Evolutionary conservation across 2,113 vertebrate genomes (phyloP).

Genomic region (Piprites chloris): DNA sequence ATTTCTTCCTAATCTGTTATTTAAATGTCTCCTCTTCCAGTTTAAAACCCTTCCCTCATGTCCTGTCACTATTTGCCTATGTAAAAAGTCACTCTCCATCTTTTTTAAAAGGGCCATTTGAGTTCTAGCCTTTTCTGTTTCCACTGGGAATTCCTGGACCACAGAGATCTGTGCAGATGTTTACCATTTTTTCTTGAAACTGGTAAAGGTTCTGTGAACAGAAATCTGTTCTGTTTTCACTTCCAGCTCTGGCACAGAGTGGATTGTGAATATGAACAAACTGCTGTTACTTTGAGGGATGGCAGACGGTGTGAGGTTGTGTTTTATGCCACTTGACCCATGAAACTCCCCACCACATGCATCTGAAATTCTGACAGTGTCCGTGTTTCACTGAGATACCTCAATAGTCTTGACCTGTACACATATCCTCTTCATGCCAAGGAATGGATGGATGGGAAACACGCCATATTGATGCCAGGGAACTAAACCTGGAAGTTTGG

Average conservation of each 20-base stretch:
- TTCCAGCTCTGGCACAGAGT: background rate
- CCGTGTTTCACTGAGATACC: background rate
- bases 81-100: background rate
- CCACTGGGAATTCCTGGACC: background rate
- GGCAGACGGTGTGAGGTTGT: background rate
- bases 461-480: background rate
- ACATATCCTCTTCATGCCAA: background rate
- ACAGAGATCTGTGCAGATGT: background rate
- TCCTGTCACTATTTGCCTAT: background rate
- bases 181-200: background rate
- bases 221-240: background rate
- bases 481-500: background rate
- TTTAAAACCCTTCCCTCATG: background rate
- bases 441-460: background rate
- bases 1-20: background rate
- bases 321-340: background rate
- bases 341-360: background rate
- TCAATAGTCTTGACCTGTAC: background rate
- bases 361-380: background rate
- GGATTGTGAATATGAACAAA: background rate
- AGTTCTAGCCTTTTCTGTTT: background rate
- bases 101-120: background rate
- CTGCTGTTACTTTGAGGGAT: background rate
- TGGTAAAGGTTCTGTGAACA: background rate
- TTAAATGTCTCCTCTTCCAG: background rate